Base-by-base conservation (phyloP, 1,140 invertebrate species). In the Theocolax elegans region DNA sequence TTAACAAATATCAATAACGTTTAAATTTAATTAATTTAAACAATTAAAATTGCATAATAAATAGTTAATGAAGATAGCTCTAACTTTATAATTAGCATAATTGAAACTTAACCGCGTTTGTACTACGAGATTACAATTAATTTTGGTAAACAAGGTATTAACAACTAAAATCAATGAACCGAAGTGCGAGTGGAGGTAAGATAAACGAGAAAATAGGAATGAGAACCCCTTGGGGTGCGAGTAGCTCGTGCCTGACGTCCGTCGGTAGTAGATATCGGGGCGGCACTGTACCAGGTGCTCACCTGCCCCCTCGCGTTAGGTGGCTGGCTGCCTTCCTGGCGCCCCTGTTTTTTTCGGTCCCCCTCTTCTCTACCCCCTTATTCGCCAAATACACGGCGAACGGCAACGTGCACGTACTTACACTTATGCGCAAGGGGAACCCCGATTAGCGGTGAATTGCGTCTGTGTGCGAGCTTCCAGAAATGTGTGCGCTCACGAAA, bases 251-350 rank as follows among this genome's bases (percentile, higher is more conserved):
- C 71, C 75, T 31, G 46, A 64, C 58, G 46, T 58, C 29, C 53
- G 35, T 56, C 42, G 19, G 44, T 25, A 12, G 31, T 40, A 13
- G 49, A 27, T 19, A 48, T 48, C 48, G 62, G 19, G 7, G 35
- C 35, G 17, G 38, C 49, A 62, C 38, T 71, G 31, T 71, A 76
- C 79, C 79, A 82, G 79, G 80, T 80, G 80, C 75, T 78, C 79
- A 82, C 79, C 80, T 82, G 80, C 80, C 79, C 67, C 71, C 72
- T 59, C 44, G 62, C 53, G 60, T 27, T 54, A 66, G 67, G 65
- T 66, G 71, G 67, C 64, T 67, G 72, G 21, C 25, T 66, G 63
- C 48, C 67, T 70, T 69, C 40, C 48, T 64, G 67, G 60, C 62
- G 67, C 67, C 67, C 56, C 62, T 12, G 31, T 21, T 44, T 48